phyloP scores from a whole-genome alignment of 2,888 invertebrate species.

The Cephus runcator region DNA sequence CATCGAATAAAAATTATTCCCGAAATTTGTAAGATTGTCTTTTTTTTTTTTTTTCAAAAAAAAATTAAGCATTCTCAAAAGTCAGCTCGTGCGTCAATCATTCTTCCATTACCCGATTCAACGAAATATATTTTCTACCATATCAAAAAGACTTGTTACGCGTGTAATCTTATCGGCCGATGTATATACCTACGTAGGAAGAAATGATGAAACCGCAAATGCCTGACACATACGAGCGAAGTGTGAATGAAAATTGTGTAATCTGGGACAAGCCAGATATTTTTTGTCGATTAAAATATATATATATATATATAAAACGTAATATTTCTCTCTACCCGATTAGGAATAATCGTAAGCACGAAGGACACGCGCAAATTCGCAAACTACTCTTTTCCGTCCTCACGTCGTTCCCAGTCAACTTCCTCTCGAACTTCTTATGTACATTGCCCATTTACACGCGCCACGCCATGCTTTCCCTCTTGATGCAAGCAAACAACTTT shows the following conservation, averaged over 20 bases:
- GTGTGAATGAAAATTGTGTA: neutral
- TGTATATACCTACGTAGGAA: neutral
- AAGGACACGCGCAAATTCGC: neutral
- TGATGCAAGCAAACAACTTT: conserved; percentile 22
- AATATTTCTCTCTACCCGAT: too few species aligned
- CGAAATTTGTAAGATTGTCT: neutral
- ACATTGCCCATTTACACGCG: neutral
- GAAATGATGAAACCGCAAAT: neutral
- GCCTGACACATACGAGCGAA: neutral
- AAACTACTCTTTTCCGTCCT: neutral
- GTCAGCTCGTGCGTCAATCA: neutral
- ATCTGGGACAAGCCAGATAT: neutral
- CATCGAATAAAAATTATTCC: neutral
- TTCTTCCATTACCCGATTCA: neutral
- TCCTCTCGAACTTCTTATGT: neutral
- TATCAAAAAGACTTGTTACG: neutral
- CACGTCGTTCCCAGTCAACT: neutral
- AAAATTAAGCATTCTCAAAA: too few species aligned
- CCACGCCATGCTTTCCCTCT: neutral
- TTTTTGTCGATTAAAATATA: neutral
- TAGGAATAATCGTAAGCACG: neutral
- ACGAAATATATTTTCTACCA: neutral
- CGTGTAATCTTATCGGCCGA: neutral
- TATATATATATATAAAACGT: too few species aligned
- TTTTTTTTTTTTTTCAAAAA: too few species aligned